A percentile compares a stretch with the other conserved stretches of the same genome.
These are phyloP conservation scores for Eucera pruinosa DNA, from an alignment of 2,888 invertebrate genomes.

Conservation along the genomic window DNA sequence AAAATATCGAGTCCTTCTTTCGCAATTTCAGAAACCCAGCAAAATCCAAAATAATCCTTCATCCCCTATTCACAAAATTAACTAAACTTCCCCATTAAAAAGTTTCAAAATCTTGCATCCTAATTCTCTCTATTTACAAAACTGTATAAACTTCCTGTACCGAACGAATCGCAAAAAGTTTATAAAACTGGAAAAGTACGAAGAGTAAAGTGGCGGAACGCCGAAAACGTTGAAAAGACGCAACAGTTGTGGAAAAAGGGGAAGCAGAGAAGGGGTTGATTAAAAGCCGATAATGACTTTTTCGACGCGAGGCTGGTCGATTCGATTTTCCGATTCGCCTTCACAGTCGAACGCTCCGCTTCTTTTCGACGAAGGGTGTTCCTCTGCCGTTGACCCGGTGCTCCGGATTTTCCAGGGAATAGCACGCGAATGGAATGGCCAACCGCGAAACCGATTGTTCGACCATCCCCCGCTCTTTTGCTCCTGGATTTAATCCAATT, in stretches of 20 bases:
- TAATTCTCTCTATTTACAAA: too few species aligned
- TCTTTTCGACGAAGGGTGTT: constrained; percentile 7
- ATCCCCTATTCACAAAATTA: too few species aligned
- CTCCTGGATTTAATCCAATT: constrained; percentile 37
- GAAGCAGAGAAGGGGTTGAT: constrained; percentile 38
- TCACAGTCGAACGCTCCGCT: constrained; percentile 55
- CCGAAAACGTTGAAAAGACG: constrained; percentile 6
- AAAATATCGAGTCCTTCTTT: too few species aligned
- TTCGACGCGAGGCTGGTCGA: constrained; percentile 43
- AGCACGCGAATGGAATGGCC: constrained; percentile 26
- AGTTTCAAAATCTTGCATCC: too few species aligned
- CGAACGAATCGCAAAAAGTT: too few species aligned
- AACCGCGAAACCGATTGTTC: constrained; percentile 22
- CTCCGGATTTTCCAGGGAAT: constrained; percentile 34
- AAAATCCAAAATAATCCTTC: too few species aligned
- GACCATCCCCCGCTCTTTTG: constrained; percentile 2
- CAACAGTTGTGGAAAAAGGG: too few species aligned
- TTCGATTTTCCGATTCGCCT: constrained; percentile 58
- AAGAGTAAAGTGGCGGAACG: constrained; percentile 4
- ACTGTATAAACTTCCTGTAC: too few species aligned
- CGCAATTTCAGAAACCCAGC: too few species aligned
- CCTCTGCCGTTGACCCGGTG: constrained; percentile 27
- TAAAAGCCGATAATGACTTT: constrained; percentile 66
- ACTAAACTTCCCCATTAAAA: too few species aligned
- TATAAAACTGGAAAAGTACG: too few species aligned